These are phyloP conservation scores for Agonopterix heracliana DNA, from an alignment of 2,888 invertebrate species.

Conservation along the genomic window DNA sequence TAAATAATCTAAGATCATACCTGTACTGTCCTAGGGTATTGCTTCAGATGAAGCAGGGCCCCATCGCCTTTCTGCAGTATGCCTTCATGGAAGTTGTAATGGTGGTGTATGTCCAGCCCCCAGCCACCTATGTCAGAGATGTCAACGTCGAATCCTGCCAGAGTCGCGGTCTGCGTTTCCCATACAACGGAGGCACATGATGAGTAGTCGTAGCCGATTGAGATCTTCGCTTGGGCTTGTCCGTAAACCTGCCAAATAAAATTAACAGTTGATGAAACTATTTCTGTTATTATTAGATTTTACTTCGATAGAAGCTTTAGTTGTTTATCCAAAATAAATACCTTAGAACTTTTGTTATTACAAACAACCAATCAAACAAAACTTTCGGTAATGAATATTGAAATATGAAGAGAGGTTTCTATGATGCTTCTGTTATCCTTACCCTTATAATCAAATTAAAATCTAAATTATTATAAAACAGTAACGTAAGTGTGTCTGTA, in stretches of 20 bases:
- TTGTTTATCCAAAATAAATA: too few relatives aligned
- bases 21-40: constrained; percentile 92
- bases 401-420: too few relatives aligned
- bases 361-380: too few relatives aligned
- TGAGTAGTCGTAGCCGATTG: constrained; percentile 95
- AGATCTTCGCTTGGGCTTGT: constrained; percentile 90
- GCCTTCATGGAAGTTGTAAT: constrained; percentile 98
- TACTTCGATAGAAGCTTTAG: too few relatives aligned
- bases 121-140: constrained; percentile 98
- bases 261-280: neutral
- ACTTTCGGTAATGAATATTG: too few relatives aligned
- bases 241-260: constrained; percentile 80
- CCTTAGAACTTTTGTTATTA: too few relatives aligned
- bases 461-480: too few relatives aligned
- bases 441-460: too few relatives aligned
- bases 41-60: constrained; percentile 94
- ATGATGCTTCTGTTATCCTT: too few relatives aligned
- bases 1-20: constrained; percentile 20
- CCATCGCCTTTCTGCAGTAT: constrained; percentile 99
- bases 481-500: too few relatives aligned
- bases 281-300: too few relatives aligned
- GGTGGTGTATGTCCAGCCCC: constrained; percentile 98
- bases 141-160: constrained; percentile 97
- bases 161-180: constrained; percentile 95
- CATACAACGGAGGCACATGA: constrained; percentile 92